Base-by-base conservation (phyloP, 2,797 vertebrate genomes). In the Periophthalmus magnuspinnatus region DNA sequence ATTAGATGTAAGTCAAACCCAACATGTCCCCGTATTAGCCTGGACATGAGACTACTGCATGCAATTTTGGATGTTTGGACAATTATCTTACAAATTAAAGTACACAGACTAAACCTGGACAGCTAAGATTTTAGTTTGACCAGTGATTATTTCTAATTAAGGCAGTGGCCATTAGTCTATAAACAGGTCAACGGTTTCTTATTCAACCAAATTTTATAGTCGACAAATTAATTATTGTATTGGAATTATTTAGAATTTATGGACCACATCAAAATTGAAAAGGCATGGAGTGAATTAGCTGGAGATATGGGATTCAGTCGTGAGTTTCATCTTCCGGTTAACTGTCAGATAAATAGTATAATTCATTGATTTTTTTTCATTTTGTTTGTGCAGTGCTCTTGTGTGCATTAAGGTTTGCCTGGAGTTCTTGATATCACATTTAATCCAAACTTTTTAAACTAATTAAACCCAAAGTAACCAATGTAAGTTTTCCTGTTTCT, bases 381-480 rank as follows among this genome's bases (percentile, higher is more conserved):
- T 61, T n/a, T 22, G 24, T 24, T 21, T 45, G 22, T 24, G 11
- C 21, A 45, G 16, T 45, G 60, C 36, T 60, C 33, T 17, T 13
- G 5, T 22, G n/a, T 22, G 11, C 3, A 22, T 24, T 14, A 24
- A 13, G 36, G 19, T 16, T 62, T 6, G 36, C 13, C 24, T 0
- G 19, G 1, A 41, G 34, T 62, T 24, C 58, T 36, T 60, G 14
- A 56, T 41, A 45, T 6, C 38, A 62, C 38, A 45, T 62, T 62
- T 45, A 14, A n/a, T 61, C 19, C 34, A 41, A n/a, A 10, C 11
- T 21, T 24, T 50, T 67, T 2, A 67, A 63, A 57, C 8, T 50
- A 13, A 68, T 67, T 69, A 64, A 64, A 48, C 14, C 13, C 21
- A 41, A 28, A 63, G 24, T n/a, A 63, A 34, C 19, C n/a, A 14